These are phyloP conservation scores for Fopius arisanus DNA, from an alignment of 1,140 invertebrate species.

Conservation along the genomic window DNA sequence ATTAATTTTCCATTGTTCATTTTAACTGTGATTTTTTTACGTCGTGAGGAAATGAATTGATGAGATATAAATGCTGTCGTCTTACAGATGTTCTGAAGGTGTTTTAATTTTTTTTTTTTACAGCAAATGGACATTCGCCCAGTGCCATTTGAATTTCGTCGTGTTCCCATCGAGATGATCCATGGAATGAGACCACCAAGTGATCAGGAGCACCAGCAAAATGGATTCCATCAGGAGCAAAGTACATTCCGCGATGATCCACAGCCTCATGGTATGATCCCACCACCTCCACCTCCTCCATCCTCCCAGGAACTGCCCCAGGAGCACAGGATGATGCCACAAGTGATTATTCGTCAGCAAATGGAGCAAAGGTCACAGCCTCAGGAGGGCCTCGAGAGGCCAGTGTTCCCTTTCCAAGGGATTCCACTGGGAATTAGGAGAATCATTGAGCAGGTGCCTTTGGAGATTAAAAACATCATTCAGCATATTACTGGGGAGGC, in stretches of 20 bases:
- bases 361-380: constrained; percentile 45
- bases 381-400: constrained; percentile 41
- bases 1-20: too few species aligned
- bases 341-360: constrained; percentile 49
- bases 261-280: constrained; percentile 51
- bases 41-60: too few species aligned
- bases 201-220: constrained; percentile 43
- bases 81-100: too few species aligned
- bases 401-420: constrained; percentile 51
- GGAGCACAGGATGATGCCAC: constrained; percentile 42
- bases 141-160: constrained; percentile 54
- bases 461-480: constrained; percentile 58
- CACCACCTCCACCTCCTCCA: constrained; percentile 42
- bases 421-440: constrained; percentile 55
- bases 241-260: constrained; percentile 43
- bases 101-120: background rate
- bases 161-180: constrained; percentile 48
- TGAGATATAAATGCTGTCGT: too few species aligned
- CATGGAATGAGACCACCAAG: constrained; percentile 52
- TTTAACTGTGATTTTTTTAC: too few species aligned
- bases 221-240: constrained; percentile 35
- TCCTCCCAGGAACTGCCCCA: constrained; percentile 30
- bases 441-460: constrained; percentile 56
- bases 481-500: constrained; percentile 55
- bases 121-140: constrained; percentile 50